Base-by-base conservation (phyloP, 2,888 invertebrate species). In the Tachina fera region DNA sequence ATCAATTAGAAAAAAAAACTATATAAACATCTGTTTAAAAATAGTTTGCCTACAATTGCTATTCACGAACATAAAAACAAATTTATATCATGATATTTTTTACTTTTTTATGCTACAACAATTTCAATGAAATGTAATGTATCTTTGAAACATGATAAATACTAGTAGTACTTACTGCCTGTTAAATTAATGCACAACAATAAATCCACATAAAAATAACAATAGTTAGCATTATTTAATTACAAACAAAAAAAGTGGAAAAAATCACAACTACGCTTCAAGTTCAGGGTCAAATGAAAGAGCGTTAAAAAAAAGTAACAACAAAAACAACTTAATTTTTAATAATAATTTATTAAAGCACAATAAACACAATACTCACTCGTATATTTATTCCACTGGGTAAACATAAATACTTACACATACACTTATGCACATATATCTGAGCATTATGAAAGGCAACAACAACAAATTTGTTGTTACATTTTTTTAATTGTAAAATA, bases 231-330 rank as follows among this genome's bases (percentile, higher is more conserved):
- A 51, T 16, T 43, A 19, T 16, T 74, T 53, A 60, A 58, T 51
- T 72, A 39, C 56, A 43, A 80, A 22, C 13, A 53, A 43, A 31
- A 68, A 6, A n/a, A 45, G 22, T 31, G 31, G 31, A 60, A 43
- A 65, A 43, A 63, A 22, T 16, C 11, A 61, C 39, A 63, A 45
- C n/a, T 51, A 22, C 61, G 63, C 65, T 70, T 81, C 74, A 81
- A 74, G 80, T 81, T 81, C 80, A 81, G 67, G 80, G 80, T 60
- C 67, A 45, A 39, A n/a, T 19, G 14, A 51, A 67, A 60, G 74
- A 74, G n/a, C 19, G 6, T 14, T 58, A 74, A 14, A 61, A 31
- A 61, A 41, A 47, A 72, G 22, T 31, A 31, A 31, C 45, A 79
- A 41, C 11, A 79, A 63, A 39, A 53, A 47, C 60, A 39, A 63